Evolutionary conservation across 2,797 vertebrate genomes (phyloP).

Genomic region (Chiroxiphia lanceolata): DNA sequence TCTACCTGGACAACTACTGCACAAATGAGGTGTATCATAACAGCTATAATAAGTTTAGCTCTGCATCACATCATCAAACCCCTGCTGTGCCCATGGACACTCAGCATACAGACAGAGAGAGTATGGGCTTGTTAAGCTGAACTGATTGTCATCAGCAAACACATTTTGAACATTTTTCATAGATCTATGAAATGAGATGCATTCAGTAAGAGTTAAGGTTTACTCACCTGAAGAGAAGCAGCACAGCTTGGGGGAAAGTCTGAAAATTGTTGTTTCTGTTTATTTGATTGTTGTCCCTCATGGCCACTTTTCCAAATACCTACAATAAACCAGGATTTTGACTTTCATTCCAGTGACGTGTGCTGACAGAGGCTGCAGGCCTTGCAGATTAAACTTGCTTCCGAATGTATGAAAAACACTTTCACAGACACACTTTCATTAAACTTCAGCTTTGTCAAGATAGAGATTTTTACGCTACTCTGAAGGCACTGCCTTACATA

Average conservation of each 20-base stretch:
- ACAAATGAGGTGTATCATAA: neutral
- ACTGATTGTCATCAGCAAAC: neutral
- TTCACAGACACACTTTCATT: neutral
- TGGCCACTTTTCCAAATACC: conserved; percentile 98
- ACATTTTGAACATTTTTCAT: neutral
- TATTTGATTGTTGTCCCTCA: conserved; percentile 96
- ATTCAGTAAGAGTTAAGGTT: neutral
- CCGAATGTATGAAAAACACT: neutral
- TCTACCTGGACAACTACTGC: neutral
- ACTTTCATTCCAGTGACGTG: neutral
- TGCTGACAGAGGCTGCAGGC: neutral
- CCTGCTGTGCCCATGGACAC: neutral
- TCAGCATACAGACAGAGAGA: neutral
- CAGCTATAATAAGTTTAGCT: neutral
- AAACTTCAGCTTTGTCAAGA: neutral
- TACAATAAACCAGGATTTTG: conserved; percentile 64
- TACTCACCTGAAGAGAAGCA: conserved; percentile 93
- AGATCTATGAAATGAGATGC: neutral
- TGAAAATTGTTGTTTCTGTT: conserved; percentile 99
- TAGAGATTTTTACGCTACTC: neutral
- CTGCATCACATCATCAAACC: neutral
- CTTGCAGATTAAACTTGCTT: neutral
- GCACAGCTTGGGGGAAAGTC: conserved; percentile 95
- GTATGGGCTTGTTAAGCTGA: neutral
- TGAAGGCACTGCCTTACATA: neutral